Evolutionary conservation across 2,797 vertebrate genomes (phyloP), one percentile per base, ranked within the genome.

Genomic region (Myotis daubentonii): DNA sequence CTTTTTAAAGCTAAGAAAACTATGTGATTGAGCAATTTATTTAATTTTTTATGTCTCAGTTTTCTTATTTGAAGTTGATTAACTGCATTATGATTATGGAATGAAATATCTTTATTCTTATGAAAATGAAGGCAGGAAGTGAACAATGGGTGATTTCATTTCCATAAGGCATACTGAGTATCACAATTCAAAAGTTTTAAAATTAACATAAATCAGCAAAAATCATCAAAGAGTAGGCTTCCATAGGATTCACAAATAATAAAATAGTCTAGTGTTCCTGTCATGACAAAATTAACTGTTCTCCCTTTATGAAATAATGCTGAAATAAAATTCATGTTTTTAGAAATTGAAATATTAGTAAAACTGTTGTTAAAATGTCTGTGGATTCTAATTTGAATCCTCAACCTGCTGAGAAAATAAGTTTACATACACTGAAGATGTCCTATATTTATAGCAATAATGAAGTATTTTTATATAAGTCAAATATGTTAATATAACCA

Each of bases 111-210:
- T 16, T 94, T 87, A 72, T 87, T 95, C 51, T 91, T 79, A 68
- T 33, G 55, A 94, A 95, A 90, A 82, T 71, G 55, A 19, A 55
- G 25, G 19, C 17, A 80, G 62, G 57, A 93, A 72, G 30, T 76
- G 30, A 89, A 92, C 55, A 90, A 6, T 41, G 15, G 33, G 38
- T 85, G 44, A 92, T 94, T 94, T 90, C 9, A 41, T 86, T 95
- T 92, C 41, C 33, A 82, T 72, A 57, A 44, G 8, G n/a, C 44
- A 49, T 72, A 86, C 6, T 92, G 23, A 92, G 30, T 20, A 19
- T 78, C 60, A 88, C 49, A 78, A 85, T 68, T 96, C 33, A 66
- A 79, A 94, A 85, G 17, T 92, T 95, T 88, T n/a, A 44, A 79
- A 90, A 82, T 89, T 23, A 87, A 72, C 44, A 55, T 36, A 88